Conservation (phyloP, 2,113 vertebrate species). For the Telmatochromis sp. region DNA sequence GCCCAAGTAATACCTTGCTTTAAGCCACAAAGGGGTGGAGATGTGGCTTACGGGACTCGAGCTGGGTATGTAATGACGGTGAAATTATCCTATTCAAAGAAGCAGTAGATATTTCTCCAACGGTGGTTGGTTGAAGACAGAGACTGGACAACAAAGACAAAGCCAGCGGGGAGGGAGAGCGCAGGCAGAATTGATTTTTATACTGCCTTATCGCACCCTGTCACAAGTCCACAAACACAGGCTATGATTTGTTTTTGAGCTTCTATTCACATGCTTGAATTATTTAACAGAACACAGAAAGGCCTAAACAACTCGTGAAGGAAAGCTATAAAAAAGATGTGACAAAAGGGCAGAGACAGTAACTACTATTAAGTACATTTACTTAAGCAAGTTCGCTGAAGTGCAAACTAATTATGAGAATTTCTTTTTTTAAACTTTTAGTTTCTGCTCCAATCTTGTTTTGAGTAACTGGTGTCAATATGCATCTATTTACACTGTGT, state of each 20-base stretch:
- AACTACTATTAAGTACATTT: neutral
- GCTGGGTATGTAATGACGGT: neutral
- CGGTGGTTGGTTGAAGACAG: neutral
- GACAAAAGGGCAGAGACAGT: neutral
- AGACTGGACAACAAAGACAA: neutral
- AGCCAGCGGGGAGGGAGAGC: neutral
- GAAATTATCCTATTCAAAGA: slow-evolving; percentile 15
- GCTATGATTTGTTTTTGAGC: neutral
- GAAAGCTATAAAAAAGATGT: neutral
- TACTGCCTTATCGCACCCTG: slow-evolving; percentile 14
- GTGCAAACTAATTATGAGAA: neutral
- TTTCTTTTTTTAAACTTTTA: neutral
- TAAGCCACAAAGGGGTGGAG: neutral
- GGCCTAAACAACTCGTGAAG: neutral
- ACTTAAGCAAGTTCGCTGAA: neutral
- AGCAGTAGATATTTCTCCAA: neutral
- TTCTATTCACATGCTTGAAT: neutral
- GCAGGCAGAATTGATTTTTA: slow-evolving; percentile 6
- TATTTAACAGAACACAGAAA: neutral
- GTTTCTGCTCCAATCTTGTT: neutral
- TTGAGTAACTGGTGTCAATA: neutral
- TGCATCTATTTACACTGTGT: neutral
- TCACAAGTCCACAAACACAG: neutral
- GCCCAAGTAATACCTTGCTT: neutral
- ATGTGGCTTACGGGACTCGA: slow-evolving; percentile 16